These are phyloP conservation scores for Sparidentex hasta DNA, from an alignment of 2,797 vertebrate species.

Conservation along the genomic window DNA sequence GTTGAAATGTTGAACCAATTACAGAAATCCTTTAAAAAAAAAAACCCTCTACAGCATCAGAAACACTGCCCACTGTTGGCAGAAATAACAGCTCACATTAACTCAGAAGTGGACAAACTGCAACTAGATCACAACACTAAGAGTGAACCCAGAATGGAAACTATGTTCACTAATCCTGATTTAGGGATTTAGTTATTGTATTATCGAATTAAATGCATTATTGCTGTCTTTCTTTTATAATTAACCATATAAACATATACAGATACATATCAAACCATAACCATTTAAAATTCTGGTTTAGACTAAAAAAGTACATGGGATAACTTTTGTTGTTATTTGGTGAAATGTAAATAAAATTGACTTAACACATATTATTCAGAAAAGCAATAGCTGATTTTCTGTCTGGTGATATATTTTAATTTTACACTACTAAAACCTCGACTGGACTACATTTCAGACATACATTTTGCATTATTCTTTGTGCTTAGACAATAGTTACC, in stretches of 20 bases:
- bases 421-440: background rate
- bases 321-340: too few relatives aligned
- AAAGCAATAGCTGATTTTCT: background rate
- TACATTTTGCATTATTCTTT: background rate
- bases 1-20: constrained; percentile 10
- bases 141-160: background rate
- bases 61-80: constrained; percentile 62
- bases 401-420: background rate
- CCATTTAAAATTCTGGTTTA: too few relatives aligned
- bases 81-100: constrained; percentile 8
- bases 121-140: background rate
- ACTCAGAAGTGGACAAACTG: background rate
- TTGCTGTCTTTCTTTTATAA: background rate
- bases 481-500: background rate
- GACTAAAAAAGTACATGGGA: too few relatives aligned
- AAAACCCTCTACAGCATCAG: background rate
- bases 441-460: background rate
- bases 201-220: background rate
- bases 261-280: too few relatives aligned
- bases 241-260: too few relatives aligned
- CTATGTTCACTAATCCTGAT: background rate
- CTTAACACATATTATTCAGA: background rate
- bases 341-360: too few relatives aligned
- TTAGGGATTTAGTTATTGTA: background rate
- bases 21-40: background rate